A percentile compares a stretch with the other conserved stretches of the same genome.
Conservation (phyloP, 2,888 invertebrate species). For the Cerastis leucographa region DNA sequence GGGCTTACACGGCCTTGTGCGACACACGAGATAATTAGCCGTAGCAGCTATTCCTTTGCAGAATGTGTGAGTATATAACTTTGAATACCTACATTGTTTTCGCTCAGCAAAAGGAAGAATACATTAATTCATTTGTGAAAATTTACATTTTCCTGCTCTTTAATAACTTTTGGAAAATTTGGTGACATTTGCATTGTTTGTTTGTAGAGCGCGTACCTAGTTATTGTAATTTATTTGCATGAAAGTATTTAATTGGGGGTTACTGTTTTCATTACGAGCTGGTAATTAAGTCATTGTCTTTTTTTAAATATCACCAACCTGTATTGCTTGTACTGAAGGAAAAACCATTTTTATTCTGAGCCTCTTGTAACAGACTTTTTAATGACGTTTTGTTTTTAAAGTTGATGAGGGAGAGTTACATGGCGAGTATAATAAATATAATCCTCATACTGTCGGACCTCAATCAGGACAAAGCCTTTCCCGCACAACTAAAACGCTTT, state of each 20-base stretch:
- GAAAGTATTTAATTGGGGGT: conserved; percentile 43
- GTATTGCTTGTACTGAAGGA: conserved; percentile 7
- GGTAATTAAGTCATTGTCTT: conserved; percentile 48
- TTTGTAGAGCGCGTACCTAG: conserved; percentile 48
- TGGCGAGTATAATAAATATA: conserved; percentile 62
- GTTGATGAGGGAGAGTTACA: conserved; percentile 64
- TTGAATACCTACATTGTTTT: conserved; percentile 39
- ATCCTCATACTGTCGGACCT: conserved; percentile 76
- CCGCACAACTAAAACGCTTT: conserved; percentile 67
- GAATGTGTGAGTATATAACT: conserved; percentile 22
- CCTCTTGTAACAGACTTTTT: conserved; percentile 19
- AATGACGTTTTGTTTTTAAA: conserved; percentile 48
- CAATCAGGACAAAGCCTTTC: conserved; percentile 72
- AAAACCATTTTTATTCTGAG: conserved; percentile 17
- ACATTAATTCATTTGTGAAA: conserved; percentile 40
- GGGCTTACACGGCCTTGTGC: conserved; percentile 46
- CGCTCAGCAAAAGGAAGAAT: conserved; percentile 38
- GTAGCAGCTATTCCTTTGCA: conserved; percentile 15
- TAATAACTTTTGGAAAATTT: conserved; percentile 57
- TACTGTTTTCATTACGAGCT: conserved; percentile 43
- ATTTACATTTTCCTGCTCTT: conserved; percentile 42
- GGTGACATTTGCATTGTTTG: conserved; percentile 57
- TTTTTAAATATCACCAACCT: conserved; percentile 21
- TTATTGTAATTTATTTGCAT: conserved; percentile 54
- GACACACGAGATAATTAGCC: conserved; percentile 50